Percentiles rank a stretch among this genome's conserved stretches.
Conservation (phyloP, 2,113 vertebrate species). For the Pygoscelis antarcticus region DNA sequence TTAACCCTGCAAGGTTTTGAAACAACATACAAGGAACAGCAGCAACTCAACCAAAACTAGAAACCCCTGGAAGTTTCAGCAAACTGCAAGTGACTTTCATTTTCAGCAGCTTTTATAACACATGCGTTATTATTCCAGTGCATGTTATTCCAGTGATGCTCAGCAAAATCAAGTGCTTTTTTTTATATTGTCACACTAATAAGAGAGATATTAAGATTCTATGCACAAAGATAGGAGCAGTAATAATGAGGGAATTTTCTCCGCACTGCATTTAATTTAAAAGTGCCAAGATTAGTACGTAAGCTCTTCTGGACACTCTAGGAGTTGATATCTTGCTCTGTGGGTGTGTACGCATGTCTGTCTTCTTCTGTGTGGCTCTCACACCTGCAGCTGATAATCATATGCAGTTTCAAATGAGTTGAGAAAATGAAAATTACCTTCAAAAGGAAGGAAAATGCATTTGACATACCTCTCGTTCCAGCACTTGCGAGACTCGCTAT, state of each 20-base stretch:
- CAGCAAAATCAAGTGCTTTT: constrained; percentile 10
- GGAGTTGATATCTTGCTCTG: not conserved
- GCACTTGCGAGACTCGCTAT: constrained; percentile 48
- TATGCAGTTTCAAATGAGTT: constrained; percentile 51
- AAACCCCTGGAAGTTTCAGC: not conserved
- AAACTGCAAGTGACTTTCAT: not conserved
- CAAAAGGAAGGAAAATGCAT: constrained; percentile 50
- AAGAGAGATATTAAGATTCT: constrained; percentile 39
- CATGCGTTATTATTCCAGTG: not conserved
- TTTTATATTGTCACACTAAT: not conserved
- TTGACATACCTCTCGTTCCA: constrained; percentile 68
- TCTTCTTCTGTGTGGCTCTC: constrained; percentile 2
- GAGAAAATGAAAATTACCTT: constrained; percentile 74
- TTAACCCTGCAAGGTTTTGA: not conserved
- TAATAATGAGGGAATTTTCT: constrained; percentile 48
- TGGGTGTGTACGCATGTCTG: not conserved
- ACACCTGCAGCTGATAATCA: constrained; percentile 65
- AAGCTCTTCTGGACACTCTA: not conserved
- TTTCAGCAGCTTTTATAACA: not conserved
- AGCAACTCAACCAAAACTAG: not conserved
- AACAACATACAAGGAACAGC: not conserved
- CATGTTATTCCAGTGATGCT: not conserved
- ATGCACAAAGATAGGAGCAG: not conserved
- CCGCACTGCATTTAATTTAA: constrained; percentile 35
- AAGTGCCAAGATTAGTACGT: not conserved